Base-by-base conservation (phyloP, 2,888 invertebrate genomes). In the Trachelus iudaicus region DNA sequence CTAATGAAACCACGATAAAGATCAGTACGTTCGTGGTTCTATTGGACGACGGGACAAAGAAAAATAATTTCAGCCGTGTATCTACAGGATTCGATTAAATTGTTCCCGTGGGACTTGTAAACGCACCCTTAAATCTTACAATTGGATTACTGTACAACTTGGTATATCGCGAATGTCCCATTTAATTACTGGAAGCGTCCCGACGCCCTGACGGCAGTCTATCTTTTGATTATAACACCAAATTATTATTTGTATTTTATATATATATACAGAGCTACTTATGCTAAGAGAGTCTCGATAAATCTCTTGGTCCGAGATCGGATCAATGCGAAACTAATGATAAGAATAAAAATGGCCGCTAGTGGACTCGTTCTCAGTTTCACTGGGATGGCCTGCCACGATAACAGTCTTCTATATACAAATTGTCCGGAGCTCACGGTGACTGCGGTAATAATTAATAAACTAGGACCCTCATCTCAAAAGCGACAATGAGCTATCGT, bases 21-120 rank as follows among this genome's bases (percentile, higher is more conserved):
- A 83, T 88, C 88, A 86, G 87, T 87, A 81, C 89, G 80, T 78
- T 85, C 86, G 85, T 83, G 85, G 73, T 73, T 79, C 75, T 79
- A 40, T 40, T 6, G 34, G 68, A 15, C 30, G 35, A 34, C 34
- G 35, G 34, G 30, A 31, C 35, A 77, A 75, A 15, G 56, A 75
- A 75, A 34, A 77, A 13, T 15, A 69, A 37, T 6, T 40, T 40
- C 40, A 40, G 40, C 40, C 40, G 40, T 40, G 15, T 40, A 40
- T 40, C 40, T 40, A 40, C 40, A 40, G 40, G 40, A 40, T 40
- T 15, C 40, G 40, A 40, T 40, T 40, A 6, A 40, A 40, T 40
- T 40, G 40, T 40, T 40, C 40, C 34, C 71, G 40, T 31, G 34
- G 78, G 73, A 75, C 80, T 37, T 79, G 79, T 76, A 34, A 69